Evolutionary conservation across 2,888 invertebrate species (phyloP), one percentile per base, ranked within the genome.

Genomic region (Cantharis flavilabris): DNA sequence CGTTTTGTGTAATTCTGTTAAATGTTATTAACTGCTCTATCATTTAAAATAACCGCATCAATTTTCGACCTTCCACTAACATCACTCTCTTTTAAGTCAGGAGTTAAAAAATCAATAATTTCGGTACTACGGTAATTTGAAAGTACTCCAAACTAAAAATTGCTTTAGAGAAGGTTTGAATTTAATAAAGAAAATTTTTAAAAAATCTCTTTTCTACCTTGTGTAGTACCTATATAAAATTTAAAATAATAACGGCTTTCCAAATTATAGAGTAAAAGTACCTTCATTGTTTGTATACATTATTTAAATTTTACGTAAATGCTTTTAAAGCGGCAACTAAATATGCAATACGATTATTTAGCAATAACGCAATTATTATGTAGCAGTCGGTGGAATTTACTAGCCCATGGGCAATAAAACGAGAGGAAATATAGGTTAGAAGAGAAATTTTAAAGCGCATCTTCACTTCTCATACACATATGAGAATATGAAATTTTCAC

Each of bases 281-380:
- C 11, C 13, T 33, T 33, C 11, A 33, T 33, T 11, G 33, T 33
- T 33, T 49, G n/a, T 5, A 49, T 2, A 16, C 16, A 16, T 16
- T 16, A 7, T 49, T 49, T 49, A 49, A 49, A 49, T 49, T 49
- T 49, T 49, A n/a, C 49, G 49, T 49, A 49, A 49, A 49, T 49
- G 33, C 13, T 33, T 33, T 33, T 13, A 26, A 33, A 33, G n/a
- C 13, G n/a, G n/a, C n/a, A n/a, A n/a, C n/a, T 23, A 67, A n/a
- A 23, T 67, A 23, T 67, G 65, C 26, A 67, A 67, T 23, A 67
- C 23, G 2, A 23, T 67, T 23, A 65, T 23, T 18, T 67, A 23
- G 65, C 26, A 67, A 67, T 23, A 67, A 67, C 65, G 65, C 26
- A 67, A 67, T 67, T 67, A 67, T 67, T 67, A 67, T 67, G 26